Conservation (phyloP, 2,888 invertebrate species). For the Myathropa florea region DNA sequence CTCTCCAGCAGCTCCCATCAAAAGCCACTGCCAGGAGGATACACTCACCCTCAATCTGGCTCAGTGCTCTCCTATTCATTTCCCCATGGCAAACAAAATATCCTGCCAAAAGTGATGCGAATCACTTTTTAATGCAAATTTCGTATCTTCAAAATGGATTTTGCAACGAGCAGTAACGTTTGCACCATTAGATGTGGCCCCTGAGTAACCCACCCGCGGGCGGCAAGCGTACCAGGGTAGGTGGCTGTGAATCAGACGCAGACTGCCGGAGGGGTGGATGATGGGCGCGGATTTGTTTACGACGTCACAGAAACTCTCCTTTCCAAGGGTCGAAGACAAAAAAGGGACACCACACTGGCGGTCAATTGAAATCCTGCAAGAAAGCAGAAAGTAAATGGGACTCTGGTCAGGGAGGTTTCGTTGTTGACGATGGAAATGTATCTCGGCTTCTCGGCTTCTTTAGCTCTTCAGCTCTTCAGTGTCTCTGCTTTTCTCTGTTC, state of each 20-base stretch:
- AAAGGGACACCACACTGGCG: not conserved
- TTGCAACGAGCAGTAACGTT: constrained; percentile 36
- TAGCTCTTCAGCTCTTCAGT: not conserved
- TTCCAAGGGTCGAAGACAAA: not conserved
- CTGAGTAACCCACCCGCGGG: not conserved
- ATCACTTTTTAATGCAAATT: constrained; percentile 47
- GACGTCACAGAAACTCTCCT: not conserved
- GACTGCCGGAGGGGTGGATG: not conserved
- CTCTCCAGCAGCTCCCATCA: constrained; percentile 1
- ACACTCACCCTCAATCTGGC: not conserved
- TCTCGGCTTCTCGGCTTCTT: no score
- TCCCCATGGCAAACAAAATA: constrained; percentile 24
- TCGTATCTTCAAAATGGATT: constrained; percentile 39
- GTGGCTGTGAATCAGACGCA: not conserved
- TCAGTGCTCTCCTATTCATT: constrained; percentile 9
- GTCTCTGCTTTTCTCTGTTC: not conserved
- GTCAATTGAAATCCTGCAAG: constrained; percentile 22
- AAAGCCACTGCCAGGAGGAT: constrained; percentile 15
- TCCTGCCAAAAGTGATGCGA: constrained; percentile 41
- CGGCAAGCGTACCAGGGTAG: no score
- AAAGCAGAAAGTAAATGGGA: not conserved
- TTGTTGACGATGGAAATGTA: not conserved
- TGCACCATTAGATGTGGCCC: constrained; percentile 29
- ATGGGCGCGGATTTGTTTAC: constrained; percentile 4
- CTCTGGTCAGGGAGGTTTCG: constrained; percentile 11